Evolutionary conservation across 2,113 vertebrate species (phyloP), one percentile per base, ranked within the genome.

Genomic region (Amblyornis subalaris): DNA sequence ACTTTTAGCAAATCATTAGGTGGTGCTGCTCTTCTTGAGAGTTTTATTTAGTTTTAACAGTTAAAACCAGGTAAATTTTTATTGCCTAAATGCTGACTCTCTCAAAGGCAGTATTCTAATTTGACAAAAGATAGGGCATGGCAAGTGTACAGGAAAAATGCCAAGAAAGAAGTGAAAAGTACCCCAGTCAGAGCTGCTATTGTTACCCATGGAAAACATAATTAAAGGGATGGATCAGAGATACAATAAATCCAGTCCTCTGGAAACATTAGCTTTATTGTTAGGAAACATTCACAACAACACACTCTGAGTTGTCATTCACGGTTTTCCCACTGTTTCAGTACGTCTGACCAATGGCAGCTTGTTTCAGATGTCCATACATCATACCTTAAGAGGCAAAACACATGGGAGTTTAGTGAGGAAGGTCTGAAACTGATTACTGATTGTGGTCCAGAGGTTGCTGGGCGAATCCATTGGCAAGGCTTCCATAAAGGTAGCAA

Each of bases 371-470:
- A 45, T 28, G 16, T 26, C 45, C 55, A 8, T 5, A 53, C 40
- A 42, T 81, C 96, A 73, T 98, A 99, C 99, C 99, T 99, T 99
- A 58, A 99, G 98, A 71, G 99, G 99, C 92, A 99, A 98, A 96
- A 99, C 99, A 83, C 98, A 99, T 38, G 99, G 99, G 93, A 99
- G 98, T 94, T 99, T 99, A 81, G 99, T 98, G 84, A 99, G 98
- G 94, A 99, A 99, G 26, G 99, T 99, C 98, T 99, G 99, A 97
- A 99, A 99, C 97, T 99, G 99, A 96, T 99, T 99, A 96, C 99
- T 99, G 94, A 99, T 99, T 36, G 99, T 99, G 50, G 99, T 98
- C 99, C 99, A 99, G 86, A 99, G 99, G 97, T 99, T 99, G 97
- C 99, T 99, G 29, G 99, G 99, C 7, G 99, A 99, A 96, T 99